These are phyloP conservation scores for Peromyscus attwateri DNA, from an alignment of 2,797 vertebrate genomes.

Conservation along the genomic window DNA sequence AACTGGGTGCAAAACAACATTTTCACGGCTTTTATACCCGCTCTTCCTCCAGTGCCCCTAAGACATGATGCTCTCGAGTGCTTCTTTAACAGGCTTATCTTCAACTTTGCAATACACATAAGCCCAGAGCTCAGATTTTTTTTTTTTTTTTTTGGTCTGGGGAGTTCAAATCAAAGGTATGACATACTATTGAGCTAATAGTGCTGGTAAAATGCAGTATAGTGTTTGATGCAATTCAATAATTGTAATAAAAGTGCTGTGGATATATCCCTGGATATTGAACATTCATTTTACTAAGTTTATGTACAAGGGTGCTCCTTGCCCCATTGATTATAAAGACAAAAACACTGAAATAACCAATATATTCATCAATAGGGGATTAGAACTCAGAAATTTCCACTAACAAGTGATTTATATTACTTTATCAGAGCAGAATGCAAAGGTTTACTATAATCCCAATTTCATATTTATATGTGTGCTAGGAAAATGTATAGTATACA, in stretches of 20 bases:
- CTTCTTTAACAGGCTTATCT: neutral
- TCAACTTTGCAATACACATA: neutral
- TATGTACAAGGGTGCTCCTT: neutral
- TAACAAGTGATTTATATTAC: slow-evolving; percentile 36
- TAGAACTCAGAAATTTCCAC: slow-evolving; percentile 33
- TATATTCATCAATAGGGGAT: neutral
- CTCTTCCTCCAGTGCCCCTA: neutral
- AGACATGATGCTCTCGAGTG: neutral
- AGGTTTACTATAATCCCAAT: neutral
- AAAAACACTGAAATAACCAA: slow-evolving; percentile 8
- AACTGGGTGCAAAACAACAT: neutral
- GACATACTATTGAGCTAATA: neutral
- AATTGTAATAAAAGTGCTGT: neutral
- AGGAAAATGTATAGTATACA: neutral
- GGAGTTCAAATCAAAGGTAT: neutral
- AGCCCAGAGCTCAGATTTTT: neutral
- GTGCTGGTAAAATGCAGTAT: neutral
- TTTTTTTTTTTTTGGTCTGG: slow-evolving; percentile 41
- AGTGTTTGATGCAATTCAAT: neutral
- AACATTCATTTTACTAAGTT: slow-evolving; percentile 37
- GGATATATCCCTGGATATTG: slow-evolving; percentile 14
- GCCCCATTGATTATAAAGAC: neutral
- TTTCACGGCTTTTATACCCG: slow-evolving; percentile 25
- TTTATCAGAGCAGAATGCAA: slow-evolving; percentile 25
- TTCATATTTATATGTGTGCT: neutral